Base-by-base conservation (phyloP, 1,140 invertebrate genomes). In the Brachionus manjavacas region DNA sequence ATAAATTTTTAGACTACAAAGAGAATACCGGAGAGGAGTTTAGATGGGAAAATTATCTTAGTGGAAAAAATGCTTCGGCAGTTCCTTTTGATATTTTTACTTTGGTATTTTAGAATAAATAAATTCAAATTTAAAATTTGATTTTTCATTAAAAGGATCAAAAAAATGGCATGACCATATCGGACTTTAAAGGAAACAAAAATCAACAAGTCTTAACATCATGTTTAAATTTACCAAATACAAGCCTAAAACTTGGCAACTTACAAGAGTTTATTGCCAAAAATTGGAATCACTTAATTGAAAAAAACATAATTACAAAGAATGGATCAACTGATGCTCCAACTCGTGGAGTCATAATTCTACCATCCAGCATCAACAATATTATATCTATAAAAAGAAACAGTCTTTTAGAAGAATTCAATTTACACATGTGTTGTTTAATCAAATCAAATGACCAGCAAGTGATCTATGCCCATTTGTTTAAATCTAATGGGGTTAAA, bases 1-100 rank as follows among this genome's bases (percentile, higher is more conserved):
- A 8, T 12, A 14, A 35, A 76, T 46, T 52, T n/a, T 46, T 28
- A 46, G 49, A 35, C 20, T 55, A 76, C 20, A 20, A 52, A 49
- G 35, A 55, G 7, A 60, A 39, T 16, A 9, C 0, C 11, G 31
- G n/a, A 41, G 7, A 64, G 4, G 31, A 39, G 20, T 80, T 80
- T 41, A 35, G 12, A 31, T 80, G 78, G 78, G n/a, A 60, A n/a
- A 64, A 16, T n/a, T 80, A 80, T 64, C 39, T 80, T 2, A 16
- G 11, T 8, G 31, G 60, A 80, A 41, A 60, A 11, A 64, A 64
- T 39, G n/a, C 14, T 39, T 20, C 12, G 14, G n/a, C 49, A 80
- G 55, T 80, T n/a, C 78, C 78, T 9, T 80, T 80, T 64, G 49
- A 80, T n/a, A 31, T 31, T 16, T 80, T 80, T 35, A 60, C 49